Evolutionary conservation across 2,113 vertebrate species (phyloP).

Genomic region (Trichomycterus rosablanca): DNA sequence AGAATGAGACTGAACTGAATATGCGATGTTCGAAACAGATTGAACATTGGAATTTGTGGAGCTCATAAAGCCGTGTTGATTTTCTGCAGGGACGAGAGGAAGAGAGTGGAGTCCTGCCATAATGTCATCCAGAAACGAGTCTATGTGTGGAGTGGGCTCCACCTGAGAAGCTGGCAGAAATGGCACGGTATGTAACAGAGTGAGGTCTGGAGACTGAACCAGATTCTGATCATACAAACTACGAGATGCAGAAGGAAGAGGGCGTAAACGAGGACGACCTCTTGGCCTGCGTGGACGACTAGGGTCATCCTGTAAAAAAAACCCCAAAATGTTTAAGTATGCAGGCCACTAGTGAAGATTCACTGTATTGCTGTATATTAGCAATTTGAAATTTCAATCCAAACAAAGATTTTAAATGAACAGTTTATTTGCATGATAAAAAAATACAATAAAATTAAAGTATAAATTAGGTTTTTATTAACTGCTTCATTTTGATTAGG

Average conservation of each 20-base stretch:
- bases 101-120: conserved; percentile 57
- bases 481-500: no score
- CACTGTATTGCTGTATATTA: no score
- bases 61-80: not conserved
- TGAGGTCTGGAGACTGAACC: not conserved
- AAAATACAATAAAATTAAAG: no score
- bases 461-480: no score
- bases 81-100: conserved; percentile 29
- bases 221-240: not conserved
- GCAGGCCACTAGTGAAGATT: no score
- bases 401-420: no score
- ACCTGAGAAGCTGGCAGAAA: conserved; percentile 16
- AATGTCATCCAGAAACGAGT: conserved; percentile 60
- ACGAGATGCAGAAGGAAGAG: conserved; percentile 4
- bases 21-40: not conserved
- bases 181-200: conserved; percentile 31
- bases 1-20: not conserved
- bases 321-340: not conserved
- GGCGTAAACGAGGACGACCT: conserved; percentile 16
- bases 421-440: no score
- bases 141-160: conserved; percentile 48
- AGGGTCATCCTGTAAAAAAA: conserved; percentile 23
- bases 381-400: no score
- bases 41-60: conserved; percentile 1
- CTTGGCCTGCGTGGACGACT: not conserved